Base-by-base conservation (phyloP, 2,797 vertebrate genomes). In the Xiphophorus birchmanni region DNA sequence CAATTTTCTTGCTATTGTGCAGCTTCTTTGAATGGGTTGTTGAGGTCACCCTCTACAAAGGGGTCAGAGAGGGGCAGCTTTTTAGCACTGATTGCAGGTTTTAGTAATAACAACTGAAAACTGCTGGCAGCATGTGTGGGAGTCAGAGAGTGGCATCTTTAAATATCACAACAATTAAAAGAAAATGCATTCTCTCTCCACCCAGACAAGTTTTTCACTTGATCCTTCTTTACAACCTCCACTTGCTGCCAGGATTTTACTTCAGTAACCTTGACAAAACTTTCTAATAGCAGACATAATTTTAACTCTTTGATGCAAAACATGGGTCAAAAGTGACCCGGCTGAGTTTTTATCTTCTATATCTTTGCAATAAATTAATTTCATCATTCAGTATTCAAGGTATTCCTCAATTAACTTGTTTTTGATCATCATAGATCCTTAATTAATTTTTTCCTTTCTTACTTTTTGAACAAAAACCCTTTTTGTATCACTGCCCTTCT, bases 21-120 rank as follows among this genome's bases (percentile, higher is more conserved):
- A 72, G 17, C 48, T 23, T 78, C 76, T 72, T 44, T 72, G 37
- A 45, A 37, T 32, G 15, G 26, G 9, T 18, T 44, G 76, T 56
- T 32, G 5, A 72, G 65, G 47, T 78, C 45, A 54, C 52, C 29
- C 42, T 72, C 18, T 54, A 54, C 35, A 52, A 54, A 69, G 23
- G 40, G 47, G 76, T 42, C 35, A 18, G 26, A 21, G 48, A 56
- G 5, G 29, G 48, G 48, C 65, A 72, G 76, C 48, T 44, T 56
- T 42, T 78, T 80, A 82, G 47, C 58, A 18, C 2, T 87, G 63
- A 89, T 79, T 87, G 50, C 56, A 82, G 80, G 79, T 82, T 86
- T 71, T 69, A 13, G 58, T 47, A 48, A 74, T 86, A 77, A 84
- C 60, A 73, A 67, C 0, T 48, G 40, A 35, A 71, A 80, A 23